Evolutionary conservation across 2,113 vertebrate genomes (phyloP), one percentile per base, ranked within the genome.

Genomic region (Paramormyrops kingsleyae): DNA sequence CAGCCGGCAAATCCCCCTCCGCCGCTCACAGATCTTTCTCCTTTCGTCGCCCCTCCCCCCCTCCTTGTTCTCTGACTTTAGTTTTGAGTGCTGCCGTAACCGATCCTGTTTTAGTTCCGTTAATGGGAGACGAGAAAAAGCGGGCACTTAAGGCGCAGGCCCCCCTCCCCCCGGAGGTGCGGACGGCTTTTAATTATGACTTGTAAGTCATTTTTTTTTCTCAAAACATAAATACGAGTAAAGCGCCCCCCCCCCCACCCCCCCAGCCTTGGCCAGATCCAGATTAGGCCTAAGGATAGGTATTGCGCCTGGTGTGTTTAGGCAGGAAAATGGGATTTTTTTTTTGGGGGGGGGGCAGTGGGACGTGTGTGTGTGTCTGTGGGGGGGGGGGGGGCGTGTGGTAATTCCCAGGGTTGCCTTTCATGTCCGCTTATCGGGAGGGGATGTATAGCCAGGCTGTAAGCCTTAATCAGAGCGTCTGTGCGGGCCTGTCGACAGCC

Each of bases 91-190:
- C 59, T 50, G 42, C 39, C 91, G 93, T 92, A 92, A 94, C 92
- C 91, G 93, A 95, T 94, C 94, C 92, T 91, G 93, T 93, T 93
- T 94, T 94, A 94, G 93, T 94, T 92, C 93, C 93, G 94, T 95
- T 95, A 94, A 96, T 94, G 95, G 94, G 94, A 95, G 92, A 92
- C 95, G 94, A 90, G 91, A 94, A 92, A 93, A 10, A 93, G 93
- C 94, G 93, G 93, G 94, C 92, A 93, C 89, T 91, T 92, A 91
- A 95, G 93, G 91, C 92, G 93, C 95, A 93, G 95, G 94, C 93
- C 94, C 91, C 35, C 24, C 88, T 13, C 35, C 35, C 56, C 87
- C 84, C 39, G 83, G 66, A 47, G 80, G 88, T 87, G 90, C 77
- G 90, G 89, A 91, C 77, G 89, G 90, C 91, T 91, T 91, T 94